Base-by-base conservation (phyloP, 2,888 invertebrate species). In the Phengaris arion region DNA sequence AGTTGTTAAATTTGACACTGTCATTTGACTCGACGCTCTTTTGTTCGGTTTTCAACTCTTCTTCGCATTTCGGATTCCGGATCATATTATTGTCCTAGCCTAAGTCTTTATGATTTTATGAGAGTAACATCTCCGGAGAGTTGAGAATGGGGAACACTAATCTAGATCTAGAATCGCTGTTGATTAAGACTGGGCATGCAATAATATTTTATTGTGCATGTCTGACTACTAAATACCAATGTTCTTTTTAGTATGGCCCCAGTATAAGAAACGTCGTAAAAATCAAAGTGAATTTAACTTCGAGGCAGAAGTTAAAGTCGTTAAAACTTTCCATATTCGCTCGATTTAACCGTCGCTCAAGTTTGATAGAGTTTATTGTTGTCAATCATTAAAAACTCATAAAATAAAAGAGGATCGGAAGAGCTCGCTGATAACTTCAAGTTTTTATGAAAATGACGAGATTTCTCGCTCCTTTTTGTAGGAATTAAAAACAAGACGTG, bases 281-380 rank as follows among this genome's bases (percentile, higher is more conserved):
- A 52, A 9, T 10, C 10, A 64, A 64, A 64, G 64, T 64, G 6
- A 12, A 4, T 9, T 52, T 52, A 52, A 45, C 64, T 45, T 13
- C 45, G 13, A 45, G 35, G 64, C 64, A 64, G 64, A 64, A 64
- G 35, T 6, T 12, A 2, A 12, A 64, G 64, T 64, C 64, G 64
- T 45, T 64, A 64, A 64, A 64, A 64, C 64, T 64, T 64, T 64
- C 64, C 64, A 64, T 64, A 64, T 64, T 64, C 35, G 64, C 64
- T 64, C 64, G 64, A 45, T 64, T 45, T 64, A 64, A 35, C 64
- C 64, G 45, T 45, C 64, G 64, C 64, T 45, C 64, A 12, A 64
- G 35, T 64, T 64, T 64, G 64, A 64, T 64, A 64, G 35, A 64
- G 64, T 64, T 12, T 64, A 64, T 45, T 64, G 64, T 64, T 64